These are phyloP conservation scores for Smithornis capensis DNA, from an alignment of 2,113 vertebrate species.

Conservation along the genomic window DNA sequence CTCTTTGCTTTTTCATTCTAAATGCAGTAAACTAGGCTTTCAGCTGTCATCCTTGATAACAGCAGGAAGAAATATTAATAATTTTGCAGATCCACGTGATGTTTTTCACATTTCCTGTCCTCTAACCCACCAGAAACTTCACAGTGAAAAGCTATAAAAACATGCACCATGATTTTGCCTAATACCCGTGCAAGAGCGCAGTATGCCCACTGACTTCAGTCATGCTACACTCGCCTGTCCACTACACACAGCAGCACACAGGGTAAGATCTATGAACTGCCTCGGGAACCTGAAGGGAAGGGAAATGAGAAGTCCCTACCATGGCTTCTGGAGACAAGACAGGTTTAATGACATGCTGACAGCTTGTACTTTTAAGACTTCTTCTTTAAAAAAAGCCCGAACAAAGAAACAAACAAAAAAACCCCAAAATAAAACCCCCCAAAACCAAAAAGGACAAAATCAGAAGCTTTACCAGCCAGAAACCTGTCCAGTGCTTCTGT, in stretches of 20 bases:
- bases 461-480: constrained; percentile 23
- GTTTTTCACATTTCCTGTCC: neutral
- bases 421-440: neutral
- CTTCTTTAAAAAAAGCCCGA: neutral
- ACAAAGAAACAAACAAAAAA: neutral
- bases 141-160: neutral
- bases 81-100: neutral
- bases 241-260: neutral
- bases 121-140: neutral
- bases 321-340: neutral
- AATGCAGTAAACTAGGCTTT: neutral
- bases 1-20: neutral
- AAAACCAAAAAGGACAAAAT: neutral
- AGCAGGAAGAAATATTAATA: constrained; percentile 15
- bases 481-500: neutral
- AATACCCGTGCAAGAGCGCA: neutral
- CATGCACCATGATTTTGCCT: neutral
- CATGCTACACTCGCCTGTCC: neutral
- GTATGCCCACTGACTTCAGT: neutral
- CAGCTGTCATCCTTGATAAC: constrained; percentile 3
- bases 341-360: neutral
- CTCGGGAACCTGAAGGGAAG: neutral
- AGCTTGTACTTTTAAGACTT: neutral
- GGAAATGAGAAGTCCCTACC: neutral
- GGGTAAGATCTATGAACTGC: neutral